These are phyloP conservation scores for Echinometra lucunter DNA, from an alignment of 53 echinoderm and acorn worm genomes.

Conservation along the genomic window DNA sequence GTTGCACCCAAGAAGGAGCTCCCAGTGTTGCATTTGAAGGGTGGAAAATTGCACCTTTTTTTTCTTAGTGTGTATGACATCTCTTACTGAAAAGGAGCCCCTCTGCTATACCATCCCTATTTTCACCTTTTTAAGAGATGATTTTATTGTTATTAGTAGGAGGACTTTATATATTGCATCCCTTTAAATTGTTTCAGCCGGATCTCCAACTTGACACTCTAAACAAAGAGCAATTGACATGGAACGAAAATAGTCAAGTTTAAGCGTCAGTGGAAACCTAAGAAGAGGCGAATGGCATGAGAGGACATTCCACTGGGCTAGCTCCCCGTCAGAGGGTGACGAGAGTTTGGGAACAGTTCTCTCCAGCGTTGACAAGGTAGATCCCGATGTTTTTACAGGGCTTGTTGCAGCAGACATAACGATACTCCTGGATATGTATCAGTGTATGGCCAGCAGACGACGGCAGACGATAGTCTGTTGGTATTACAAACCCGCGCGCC, in stretches of 20 bases:
- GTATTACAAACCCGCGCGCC: slow-evolving; percentile 61
- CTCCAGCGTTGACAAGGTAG: slow-evolving; percentile 35
- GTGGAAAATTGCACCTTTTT: too few species aligned
- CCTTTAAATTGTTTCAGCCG: slow-evolving; percentile 10
- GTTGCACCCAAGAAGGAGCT: too few species aligned
- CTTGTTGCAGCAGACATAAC: slow-evolving; percentile 58
- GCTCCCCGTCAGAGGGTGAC: neutral
- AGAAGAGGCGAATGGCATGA: neutral
- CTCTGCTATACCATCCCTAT: neutral
- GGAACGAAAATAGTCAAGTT: slow-evolving; percentile 42
- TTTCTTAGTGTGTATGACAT: too few species aligned
- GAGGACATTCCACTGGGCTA: slow-evolving; percentile 10
- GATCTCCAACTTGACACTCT: slow-evolving; percentile 20
- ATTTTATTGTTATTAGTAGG: neutral
- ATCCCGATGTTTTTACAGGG: slow-evolving; percentile 60
- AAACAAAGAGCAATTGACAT: slow-evolving; percentile 39
- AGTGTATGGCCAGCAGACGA: slow-evolving; percentile 29
- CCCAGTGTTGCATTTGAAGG: too few species aligned
- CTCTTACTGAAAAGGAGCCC: too few species aligned
- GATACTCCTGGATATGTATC: slow-evolving; percentile 48
- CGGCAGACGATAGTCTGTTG: slow-evolving; percentile 41
- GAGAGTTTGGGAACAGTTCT: slow-evolving; percentile 24
- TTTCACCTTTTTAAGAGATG: neutral
- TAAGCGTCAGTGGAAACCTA: slow-evolving; percentile 22
- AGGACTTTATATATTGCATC: neutral